Conservation (phyloP, 2,888 invertebrate species). For the Ceraclea dissimilis region DNA sequence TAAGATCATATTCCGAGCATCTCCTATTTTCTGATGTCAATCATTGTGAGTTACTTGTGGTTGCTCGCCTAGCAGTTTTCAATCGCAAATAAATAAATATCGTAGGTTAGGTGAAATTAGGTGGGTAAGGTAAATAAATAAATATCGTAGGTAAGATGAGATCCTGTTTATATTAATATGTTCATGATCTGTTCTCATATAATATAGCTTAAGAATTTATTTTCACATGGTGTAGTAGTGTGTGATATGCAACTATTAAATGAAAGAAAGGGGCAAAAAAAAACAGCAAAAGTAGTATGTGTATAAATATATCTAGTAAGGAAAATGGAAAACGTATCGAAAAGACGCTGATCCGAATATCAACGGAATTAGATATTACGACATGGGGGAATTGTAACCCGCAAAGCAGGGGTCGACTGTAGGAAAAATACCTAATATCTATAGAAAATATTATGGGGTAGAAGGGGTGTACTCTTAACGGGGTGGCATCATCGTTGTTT, state of each 20-base stretch:
- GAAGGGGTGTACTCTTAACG: not conserved
- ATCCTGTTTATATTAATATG: no score
- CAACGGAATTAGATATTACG: conserved; percentile 52
- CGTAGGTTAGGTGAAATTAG: no score
- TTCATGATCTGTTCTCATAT: no score
- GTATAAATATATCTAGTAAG: not conserved
- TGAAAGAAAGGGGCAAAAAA: conserved; percentile 14
- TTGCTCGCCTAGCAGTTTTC: no score
- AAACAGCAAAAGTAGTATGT: not conserved
- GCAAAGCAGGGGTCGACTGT: conserved; percentile 8
- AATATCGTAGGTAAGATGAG: no score
- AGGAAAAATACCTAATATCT: no score
- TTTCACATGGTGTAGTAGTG: conserved; percentile 9
- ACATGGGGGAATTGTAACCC: conserved; percentile 43
- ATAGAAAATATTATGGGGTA: not conserved
- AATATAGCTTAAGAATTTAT: conserved; percentile 21
- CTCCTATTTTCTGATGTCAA: no score
- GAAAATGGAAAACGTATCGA: conserved; percentile 27
- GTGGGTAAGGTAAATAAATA: no score
- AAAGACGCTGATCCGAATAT: conserved; percentile 53
- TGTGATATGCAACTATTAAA: conserved; percentile 24
- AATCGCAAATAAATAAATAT: no score
- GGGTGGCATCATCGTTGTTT: conserved; percentile 5
- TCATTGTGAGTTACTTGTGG: no score
- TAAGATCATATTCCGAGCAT: no score